These are phyloP conservation scores for Tribolium madens DNA, from an alignment of 1,140 invertebrate genomes.

Conservation along the genomic window DNA sequence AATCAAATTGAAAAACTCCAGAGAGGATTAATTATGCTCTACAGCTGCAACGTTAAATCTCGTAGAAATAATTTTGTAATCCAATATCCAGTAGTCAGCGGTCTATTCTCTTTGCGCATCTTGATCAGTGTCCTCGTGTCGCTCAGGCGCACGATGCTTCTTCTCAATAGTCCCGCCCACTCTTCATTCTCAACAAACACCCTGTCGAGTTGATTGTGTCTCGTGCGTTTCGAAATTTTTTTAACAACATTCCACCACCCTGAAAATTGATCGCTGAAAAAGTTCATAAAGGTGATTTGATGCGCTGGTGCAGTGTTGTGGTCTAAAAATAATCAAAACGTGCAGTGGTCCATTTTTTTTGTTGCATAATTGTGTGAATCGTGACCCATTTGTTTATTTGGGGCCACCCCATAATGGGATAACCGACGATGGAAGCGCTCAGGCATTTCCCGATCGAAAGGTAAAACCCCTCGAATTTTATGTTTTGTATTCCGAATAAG, in stretches of 20 bases:
- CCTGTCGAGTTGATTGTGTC: slow-evolving; percentile 43
- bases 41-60: background rate
- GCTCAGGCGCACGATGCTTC: slow-evolving; percentile 51
- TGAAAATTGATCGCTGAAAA: background rate
- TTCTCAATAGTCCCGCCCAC: slow-evolving; percentile 47
- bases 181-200: slow-evolving; percentile 50
- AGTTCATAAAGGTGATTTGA: background rate
- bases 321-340: slow-evolving; percentile 23
- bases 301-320: slow-evolving; percentile 3
- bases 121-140: slow-evolving; percentile 53
- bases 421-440: slow-evolving; percentile 27
- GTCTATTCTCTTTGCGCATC: slow-evolving; percentile 54
- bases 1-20: background rate
- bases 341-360: slow-evolving; percentile 13
- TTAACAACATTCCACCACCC: background rate
- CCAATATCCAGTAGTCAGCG: slow-evolving; percentile 18
- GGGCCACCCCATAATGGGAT: slow-evolving; percentile 22
- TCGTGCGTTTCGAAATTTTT: slow-evolving; percentile 28
- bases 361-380: slow-evolving; percentile 26
- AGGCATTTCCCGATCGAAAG: slow-evolving; percentile 35
- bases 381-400: slow-evolving; percentile 26
- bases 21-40: background rate
- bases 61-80: slow-evolving; percentile 32
- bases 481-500: background rate
- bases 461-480: background rate